Conservation (phyloP, 2,113 vertebrate species). For the Falco punctatus region DNA sequence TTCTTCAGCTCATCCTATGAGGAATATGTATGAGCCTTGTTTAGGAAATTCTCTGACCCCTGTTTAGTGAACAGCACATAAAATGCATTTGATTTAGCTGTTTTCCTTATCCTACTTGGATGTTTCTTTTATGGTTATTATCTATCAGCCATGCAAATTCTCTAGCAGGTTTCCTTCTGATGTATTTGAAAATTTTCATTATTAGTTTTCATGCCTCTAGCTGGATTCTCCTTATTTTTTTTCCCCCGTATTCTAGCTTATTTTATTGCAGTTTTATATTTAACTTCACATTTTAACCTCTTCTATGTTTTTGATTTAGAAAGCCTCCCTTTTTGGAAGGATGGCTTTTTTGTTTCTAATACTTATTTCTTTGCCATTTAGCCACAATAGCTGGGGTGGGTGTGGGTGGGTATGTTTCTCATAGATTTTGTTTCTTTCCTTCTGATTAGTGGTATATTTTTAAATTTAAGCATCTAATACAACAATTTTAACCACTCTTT, state of each 20-base stretch:
- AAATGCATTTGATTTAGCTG: not conserved
- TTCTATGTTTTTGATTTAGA: not conserved
- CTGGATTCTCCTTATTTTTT: not conserved
- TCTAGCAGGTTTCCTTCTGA: not conserved
- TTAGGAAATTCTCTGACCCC: not conserved
- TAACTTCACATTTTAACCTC: not conserved
- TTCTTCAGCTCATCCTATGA: not conserved
- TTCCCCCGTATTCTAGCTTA: not conserved
- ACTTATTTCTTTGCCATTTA: not conserved
- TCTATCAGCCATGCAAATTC: not conserved
- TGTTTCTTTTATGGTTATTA: not conserved
- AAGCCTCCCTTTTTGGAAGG: not conserved
- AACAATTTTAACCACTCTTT: not conserved
- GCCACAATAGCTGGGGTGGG: fast-evolving
- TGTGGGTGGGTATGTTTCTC: not conserved
- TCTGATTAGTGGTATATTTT: not conserved
- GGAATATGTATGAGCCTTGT: not conserved
- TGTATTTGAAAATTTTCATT: not conserved
- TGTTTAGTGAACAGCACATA: not conserved
- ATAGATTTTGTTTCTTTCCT: not conserved
- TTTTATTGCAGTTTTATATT: not conserved
- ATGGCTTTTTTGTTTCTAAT: not conserved
- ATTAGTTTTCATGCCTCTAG: not conserved
- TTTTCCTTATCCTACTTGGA: not conserved
- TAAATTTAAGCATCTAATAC: not conserved